A percentile compares a stretch with the other conserved stretches of the same genome.
These are phyloP conservation scores for Argynnis bischoffii DNA, from an alignment of 2,888 invertebrate species.

Conservation along the genomic window DNA sequence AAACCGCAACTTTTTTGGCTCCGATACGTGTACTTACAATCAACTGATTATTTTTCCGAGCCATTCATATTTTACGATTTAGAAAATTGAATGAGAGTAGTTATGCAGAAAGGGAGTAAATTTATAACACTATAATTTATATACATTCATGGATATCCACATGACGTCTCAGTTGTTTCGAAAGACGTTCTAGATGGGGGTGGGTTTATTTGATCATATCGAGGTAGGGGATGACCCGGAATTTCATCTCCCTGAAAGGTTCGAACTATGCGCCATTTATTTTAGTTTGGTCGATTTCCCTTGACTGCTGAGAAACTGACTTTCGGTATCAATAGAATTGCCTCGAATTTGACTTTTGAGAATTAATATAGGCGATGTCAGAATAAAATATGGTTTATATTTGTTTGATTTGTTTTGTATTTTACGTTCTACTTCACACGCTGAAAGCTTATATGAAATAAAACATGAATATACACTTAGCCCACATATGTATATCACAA, in stretches of 20 bases:
- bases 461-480: background rate
- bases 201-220: constrained; percentile 68
- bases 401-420: constrained; percentile 14
- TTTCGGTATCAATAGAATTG: constrained; percentile 54
- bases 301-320: constrained; percentile 62
- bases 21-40: constrained; percentile 18
- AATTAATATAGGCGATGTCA: constrained; percentile 31
- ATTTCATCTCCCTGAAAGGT: constrained; percentile 73
- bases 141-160: constrained; percentile 2
- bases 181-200: constrained; percentile 39
- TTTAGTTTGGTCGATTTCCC: constrained; percentile 68
- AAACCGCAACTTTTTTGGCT: constrained; percentile 7
- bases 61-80: constrained; percentile 7
- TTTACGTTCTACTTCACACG: background rate
- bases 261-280: constrained; percentile 72
- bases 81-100: constrained; percentile 4
- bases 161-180: constrained; percentile 37
- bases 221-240: constrained; percentile 60
- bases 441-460: background rate
- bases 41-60: constrained; percentile 25
- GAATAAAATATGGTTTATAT: constrained; percentile 22
- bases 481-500: no score
- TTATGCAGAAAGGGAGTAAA: background rate
- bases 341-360: constrained; percentile 33
- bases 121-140: background rate